A percentile compares a stretch with the other conserved stretches of the same genome.
These are phyloP conservation scores for Ormyrus nitidulus DNA, from an alignment of 2,888 invertebrate species.

Conservation along the genomic window DNA sequence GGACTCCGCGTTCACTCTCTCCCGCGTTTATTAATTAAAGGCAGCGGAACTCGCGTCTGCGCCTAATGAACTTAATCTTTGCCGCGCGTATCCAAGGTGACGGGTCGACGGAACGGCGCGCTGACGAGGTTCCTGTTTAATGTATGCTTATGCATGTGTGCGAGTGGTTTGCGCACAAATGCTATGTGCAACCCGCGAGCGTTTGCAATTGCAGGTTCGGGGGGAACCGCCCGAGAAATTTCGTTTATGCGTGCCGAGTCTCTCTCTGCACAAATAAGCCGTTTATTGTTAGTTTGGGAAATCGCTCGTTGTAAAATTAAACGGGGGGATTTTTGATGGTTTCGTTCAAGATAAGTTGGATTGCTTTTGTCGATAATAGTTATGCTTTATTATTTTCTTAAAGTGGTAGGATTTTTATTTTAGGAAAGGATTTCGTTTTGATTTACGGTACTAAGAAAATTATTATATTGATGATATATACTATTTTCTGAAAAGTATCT, in stretches of 20 bases:
- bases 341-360: too few species aligned
- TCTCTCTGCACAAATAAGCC: neutral
- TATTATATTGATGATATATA: too few species aligned
- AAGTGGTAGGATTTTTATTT: too few species aligned
- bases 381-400: too few species aligned
- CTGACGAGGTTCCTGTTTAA: conserved; percentile 17
- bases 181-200: neutral
- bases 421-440: too few species aligned
- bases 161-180: too few species aligned
- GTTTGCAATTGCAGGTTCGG: neutral
- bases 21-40: conserved; percentile 44
- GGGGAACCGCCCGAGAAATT: neutral
- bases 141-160: conserved; percentile 15
- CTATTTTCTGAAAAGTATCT: too few species aligned
- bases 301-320: too few species aligned
- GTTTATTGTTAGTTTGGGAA: too few species aligned
- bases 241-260: neutral
- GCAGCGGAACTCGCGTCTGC: neutral
- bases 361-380: too few species aligned
- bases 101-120: conserved; percentile 1
- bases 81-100: conserved; percentile 31
- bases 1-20: neutral
- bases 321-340: too few species aligned
- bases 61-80: conserved; percentile 51
- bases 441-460: too few species aligned